A percentile compares a stretch with the other conserved stretches of the same genome.
These are phyloP conservation scores for Drosophila incognita DNA, from an alignment of 2,888 invertebrate species.

Conservation along the genomic window DNA sequence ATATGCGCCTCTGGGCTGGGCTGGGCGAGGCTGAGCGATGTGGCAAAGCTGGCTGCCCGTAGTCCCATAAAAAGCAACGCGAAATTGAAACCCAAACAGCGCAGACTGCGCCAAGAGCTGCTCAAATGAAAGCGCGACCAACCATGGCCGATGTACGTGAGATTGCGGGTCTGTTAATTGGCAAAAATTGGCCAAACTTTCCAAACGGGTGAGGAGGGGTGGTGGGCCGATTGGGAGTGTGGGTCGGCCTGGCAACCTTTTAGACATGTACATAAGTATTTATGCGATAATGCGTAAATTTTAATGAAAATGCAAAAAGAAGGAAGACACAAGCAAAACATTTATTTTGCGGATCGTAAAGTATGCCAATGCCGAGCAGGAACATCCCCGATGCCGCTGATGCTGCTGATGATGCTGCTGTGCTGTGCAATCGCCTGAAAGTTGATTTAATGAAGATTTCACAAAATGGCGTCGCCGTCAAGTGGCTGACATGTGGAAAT, in stretches of 20 bases:
- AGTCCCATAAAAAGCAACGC: slow-evolving; percentile 65
- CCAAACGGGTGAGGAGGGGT: background rate
- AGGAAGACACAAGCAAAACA: slow-evolving; percentile 30
- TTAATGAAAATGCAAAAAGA: slow-evolving; percentile 68
- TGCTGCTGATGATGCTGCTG: background rate
- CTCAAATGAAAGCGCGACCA: slow-evolving; percentile 54
- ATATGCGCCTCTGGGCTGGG: slow-evolving; percentile 39
- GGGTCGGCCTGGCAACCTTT: slow-evolving; percentile 4
- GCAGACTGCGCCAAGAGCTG: slow-evolving; percentile 21
- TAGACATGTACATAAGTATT: slow-evolving; percentile 67
- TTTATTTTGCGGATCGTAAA: slow-evolving; percentile 70
- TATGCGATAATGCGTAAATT: slow-evolving; percentile 78
- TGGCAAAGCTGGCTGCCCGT: slow-evolving; percentile 53
- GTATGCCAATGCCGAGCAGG: slow-evolving; percentile 19
- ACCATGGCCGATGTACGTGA: slow-evolving; percentile 80
- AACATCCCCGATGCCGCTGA: background rate
- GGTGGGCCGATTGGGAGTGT: background rate
- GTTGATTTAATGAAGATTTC: slow-evolving; percentile 81
- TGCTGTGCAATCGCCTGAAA: slow-evolving; percentile 75
- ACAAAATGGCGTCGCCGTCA: slow-evolving; percentile 58
- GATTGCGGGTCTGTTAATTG: slow-evolving; percentile 75
- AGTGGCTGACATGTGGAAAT: slow-evolving; percentile 63
- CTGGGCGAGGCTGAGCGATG: slow-evolving; percentile 35
- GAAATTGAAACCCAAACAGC: slow-evolving; percentile 68
- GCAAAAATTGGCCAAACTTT: slow-evolving; percentile 73